Base-by-base conservation (phyloP, 2,888 invertebrate genomes). In the Priocnemis perturbator region DNA sequence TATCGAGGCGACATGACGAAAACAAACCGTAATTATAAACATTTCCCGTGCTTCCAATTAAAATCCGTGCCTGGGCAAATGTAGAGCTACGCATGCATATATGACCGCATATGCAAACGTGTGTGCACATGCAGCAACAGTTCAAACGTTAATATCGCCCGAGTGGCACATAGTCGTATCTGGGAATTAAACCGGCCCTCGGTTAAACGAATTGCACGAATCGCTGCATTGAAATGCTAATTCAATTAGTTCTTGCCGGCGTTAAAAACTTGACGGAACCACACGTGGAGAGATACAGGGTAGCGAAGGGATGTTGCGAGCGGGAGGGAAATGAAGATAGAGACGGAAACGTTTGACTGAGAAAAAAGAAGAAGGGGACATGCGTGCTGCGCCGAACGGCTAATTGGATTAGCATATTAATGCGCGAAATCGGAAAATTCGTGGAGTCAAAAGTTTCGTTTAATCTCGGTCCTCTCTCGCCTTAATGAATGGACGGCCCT, bases 401-500 rank as follows among this genome's bases (percentile, higher is more conserved):
- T 68, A 64, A 70, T 65, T 75, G 63, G 63, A 73, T 75, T 70
- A 73, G 73, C 74, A 74, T 73, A 73, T 73, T 74, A 74, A 74
- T 72, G 53, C 62, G 21, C 30, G 69, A 71, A 69, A 79, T 78
- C 64, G 76, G 67, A 59, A 74, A 79, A 74, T 67, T 65, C 66
- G 66, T 65, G 56, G 58, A 60, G 61, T 59, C 48, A 20, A 64
- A 58, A 67, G 57, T 67, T 73, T 61, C 65, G 64, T 71, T 60
- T 57, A 73, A 73, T 60, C 47, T 45, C 50, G 68, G 57, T 21
- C 67, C 64, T 67, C 21, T n/a, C 52, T 57, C 63, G 73, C 64
- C 76, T 37, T 37, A 37, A 37, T 78, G 78, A 77, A 78, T 78
- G 75, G 78, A 78, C 75, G 69, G 70, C 60, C 57, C 67, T 52